phyloP scores from a whole-genome alignment of 1,140 invertebrate species.

The Trichonephila clavipes region DNA sequence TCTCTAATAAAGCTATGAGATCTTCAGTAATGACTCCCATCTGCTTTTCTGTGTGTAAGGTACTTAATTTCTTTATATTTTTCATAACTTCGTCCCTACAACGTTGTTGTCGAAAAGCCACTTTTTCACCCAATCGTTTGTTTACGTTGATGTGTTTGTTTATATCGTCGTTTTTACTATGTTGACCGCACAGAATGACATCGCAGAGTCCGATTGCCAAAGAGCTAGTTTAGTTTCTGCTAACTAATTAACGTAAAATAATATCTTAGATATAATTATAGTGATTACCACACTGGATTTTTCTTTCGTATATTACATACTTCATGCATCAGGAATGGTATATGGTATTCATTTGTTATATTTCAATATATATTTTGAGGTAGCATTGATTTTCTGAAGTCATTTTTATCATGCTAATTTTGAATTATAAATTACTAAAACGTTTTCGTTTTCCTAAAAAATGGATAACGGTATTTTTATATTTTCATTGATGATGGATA shows the following conservation, averaged over 20 bases:
- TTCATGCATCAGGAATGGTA: background rate
- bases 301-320: background rate
- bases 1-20: constrained; percentile 1
- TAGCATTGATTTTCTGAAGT: background rate
- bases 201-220: background rate
- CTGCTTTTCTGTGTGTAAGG: constrained; percentile 17
- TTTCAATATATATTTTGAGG: background rate
- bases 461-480: no score
- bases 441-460: no score
- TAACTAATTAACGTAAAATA: background rate
- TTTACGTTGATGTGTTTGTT: background rate
- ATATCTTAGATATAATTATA: background rate
- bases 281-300: background rate
- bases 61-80: constrained; percentile 5
- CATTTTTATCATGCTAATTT: no score
- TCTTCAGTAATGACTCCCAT: constrained; percentile 1
- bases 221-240: background rate
- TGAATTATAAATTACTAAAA: no score
- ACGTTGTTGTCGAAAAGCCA: background rate
- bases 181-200: background rate
- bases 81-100: background rate
- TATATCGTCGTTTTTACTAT: background rate
- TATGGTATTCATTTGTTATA: background rate
- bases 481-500: no score
- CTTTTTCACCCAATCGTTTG: background rate